Evolutionary conservation across 2,888 invertebrate species (phyloP).

Genomic region (Temnothorax rugatulus): DNA sequence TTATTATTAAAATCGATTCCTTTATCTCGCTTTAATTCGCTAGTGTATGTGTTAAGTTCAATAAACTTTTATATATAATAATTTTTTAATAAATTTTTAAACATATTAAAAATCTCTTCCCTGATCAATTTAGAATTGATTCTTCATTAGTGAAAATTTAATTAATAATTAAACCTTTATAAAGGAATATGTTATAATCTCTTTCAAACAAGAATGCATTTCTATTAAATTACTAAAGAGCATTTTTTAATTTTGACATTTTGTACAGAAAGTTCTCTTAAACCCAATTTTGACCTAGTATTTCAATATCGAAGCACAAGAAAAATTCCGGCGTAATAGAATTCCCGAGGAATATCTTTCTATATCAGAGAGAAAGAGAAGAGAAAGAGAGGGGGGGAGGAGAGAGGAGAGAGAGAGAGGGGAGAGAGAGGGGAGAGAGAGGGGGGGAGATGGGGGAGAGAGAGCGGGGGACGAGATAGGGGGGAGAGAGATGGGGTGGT

Average conservation of each 20-base stretch:
- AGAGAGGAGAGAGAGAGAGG: background rate
- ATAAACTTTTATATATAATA: background rate
- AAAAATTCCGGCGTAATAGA: slow-evolving; percentile 38
- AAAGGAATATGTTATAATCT: background rate
- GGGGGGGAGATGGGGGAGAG: too few species aligned
- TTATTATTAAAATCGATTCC: slow-evolving; percentile 1
- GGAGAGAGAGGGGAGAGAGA: background rate
- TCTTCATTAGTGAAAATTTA: slow-evolving; percentile 5
- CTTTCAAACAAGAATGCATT: slow-evolving; percentile 13
- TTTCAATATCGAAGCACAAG: slow-evolving; percentile 42
- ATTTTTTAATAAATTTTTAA: background rate
- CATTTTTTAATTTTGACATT: slow-evolving; percentile 29
- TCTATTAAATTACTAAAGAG: slow-evolving; percentile 22
- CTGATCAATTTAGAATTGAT: background rate
- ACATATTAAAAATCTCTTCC: background rate
- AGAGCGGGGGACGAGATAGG: too few species aligned
- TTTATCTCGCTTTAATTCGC: background rate
- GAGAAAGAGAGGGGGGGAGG: background rate
- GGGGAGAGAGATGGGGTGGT: background rate
- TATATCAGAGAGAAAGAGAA: background rate
- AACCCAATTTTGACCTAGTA: slow-evolving; percentile 44
- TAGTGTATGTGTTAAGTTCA: background rate
- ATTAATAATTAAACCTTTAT: background rate
- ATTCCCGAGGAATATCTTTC: slow-evolving; percentile 39
- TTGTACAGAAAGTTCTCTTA: slow-evolving; percentile 25